Base-by-base conservation (phyloP, 2,888 invertebrate genomes). In the Vandiemenella viatica region DNA sequence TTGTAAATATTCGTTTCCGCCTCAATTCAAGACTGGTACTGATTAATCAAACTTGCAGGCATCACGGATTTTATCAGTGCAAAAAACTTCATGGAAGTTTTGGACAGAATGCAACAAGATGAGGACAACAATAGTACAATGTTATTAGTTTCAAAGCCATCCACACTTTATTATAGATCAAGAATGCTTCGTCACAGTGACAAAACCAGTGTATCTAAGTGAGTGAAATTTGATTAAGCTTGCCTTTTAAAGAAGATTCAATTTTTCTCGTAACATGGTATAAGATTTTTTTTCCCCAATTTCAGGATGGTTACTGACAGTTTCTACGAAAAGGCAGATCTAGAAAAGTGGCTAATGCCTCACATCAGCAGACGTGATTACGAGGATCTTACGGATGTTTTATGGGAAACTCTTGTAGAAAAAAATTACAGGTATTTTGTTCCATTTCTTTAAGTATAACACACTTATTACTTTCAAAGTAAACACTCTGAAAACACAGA, bases 291-390 rank as follows among this genome's bases (percentile, higher is more conserved):
- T n/a, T n/a, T n/a, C n/a, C n/a, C n/a, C n/a, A n/a, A n/a, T n/a
- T n/a, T 22, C 63, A 88, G 88, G 50, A 87, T 89, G 68, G 81
- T 90, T 52, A 81, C 84, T 1, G 77, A 80, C 5, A 89, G 89
- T 61, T 90, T 90, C 67, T 84, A 83, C 64, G 77, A 77, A 59
- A 90, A 89, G 66, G 89, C 88, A 0, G 89, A 90, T 61, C 62
- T 91, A 57, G 90, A 90, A 60, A 77, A 78, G 61, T 87, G 83
- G 75, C 63, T 88, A 15, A 76, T 78, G 53, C 79, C 82, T 2
- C 76, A 80, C 50, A 78, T 87, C 16, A 66, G 72, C 7, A 70
- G 75, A 5, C 65, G 69, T 0, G 86, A 88, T 63, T 89, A 88
- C 63, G 71, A 70, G 15, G 75, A 76, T 23, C 67, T 87, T 43